Base-by-base conservation (phyloP, 2,113 vertebrate species). In the Chiloscyllium plagiosum region DNA sequence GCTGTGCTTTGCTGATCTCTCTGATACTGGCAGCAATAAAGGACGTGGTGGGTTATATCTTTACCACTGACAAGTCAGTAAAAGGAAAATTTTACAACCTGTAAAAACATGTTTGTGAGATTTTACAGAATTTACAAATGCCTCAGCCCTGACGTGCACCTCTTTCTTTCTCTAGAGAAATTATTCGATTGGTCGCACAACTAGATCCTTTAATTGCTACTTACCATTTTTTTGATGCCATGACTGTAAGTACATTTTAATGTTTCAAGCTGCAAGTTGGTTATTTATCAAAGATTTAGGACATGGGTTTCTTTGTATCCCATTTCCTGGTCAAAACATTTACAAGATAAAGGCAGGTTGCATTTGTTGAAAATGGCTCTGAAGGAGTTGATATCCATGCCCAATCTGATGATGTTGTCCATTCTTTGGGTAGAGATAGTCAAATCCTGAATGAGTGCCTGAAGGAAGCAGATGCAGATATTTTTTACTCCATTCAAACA, bases 31-130 rank as follows among this genome's bases (percentile, higher is more conserved):
- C 96, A 4, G 96, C 97, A 4, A 89, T 98, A 0, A 99, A 98
- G 97, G 95, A 97, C 0, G 97, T 98, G 86, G 97, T 98, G 69
- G 98, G 97, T 96, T 98, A 97, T 96, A 97, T 99, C 70, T 99
- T 99, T 96, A 99, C 98, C 94, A 97, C 96, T 29, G 98, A 99
- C 97, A 97, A 96, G 98, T 99, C 97, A 96, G 98, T 98, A 95
- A 42, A 95, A 65, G 33, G 19, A 65, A 66, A 20, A 3, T 26
- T 69, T n/a, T 94, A 26, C n/a, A 15, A 10, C 1, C 66, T 47
- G 20, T 12, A 72, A 70, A 52, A 56, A 12, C 47, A 29, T 3
- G 10, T 29, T 50, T 89, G 85, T 33, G 10, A 13, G 66, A 70
- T 22, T 13, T 94, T 29, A 13, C 66, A 24, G 42, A 68, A 69